These are phyloP conservation scores for Troides aeacus DNA, from an alignment of 2,888 invertebrate species.

Conservation along the genomic window DNA sequence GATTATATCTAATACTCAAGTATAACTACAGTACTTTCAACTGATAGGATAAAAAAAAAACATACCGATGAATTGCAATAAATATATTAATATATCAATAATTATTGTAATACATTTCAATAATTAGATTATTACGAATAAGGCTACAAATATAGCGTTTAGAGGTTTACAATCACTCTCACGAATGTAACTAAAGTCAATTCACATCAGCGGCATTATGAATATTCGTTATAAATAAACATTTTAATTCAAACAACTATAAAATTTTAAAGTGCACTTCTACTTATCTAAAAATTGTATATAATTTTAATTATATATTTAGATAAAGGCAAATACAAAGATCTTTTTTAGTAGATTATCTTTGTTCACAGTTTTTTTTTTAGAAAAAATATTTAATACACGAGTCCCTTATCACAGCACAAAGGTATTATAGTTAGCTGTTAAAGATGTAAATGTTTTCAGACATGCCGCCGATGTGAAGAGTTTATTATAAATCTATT, in stretches of 20 bases:
- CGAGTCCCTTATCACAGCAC: neutral
- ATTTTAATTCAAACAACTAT: neutral
- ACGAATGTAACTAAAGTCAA: constrained; percentile 53
- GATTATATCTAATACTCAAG: too few species aligned
- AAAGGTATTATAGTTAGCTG: neutral
- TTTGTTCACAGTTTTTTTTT: neutral
- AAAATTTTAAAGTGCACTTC: constrained; percentile 1
- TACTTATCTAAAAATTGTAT: neutral
- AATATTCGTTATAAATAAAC: neutral
- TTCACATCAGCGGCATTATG: constrained; percentile 36
- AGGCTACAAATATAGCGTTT: constrained; percentile 70
- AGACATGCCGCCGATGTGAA: constrained; percentile 23
- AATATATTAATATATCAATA: constrained; percentile 75
- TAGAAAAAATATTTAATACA: neutral
- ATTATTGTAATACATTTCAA: constrained; percentile 59
- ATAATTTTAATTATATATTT: neutral
- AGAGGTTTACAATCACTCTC: constrained; percentile 57
- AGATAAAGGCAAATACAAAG: constrained; percentile 4
- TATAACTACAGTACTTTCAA: neutral
- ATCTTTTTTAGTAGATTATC: neutral
- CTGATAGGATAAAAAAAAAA: constrained; percentile 31
- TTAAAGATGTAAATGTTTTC: neutral
- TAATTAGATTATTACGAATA: constrained; percentile 70
- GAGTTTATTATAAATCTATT: constrained; percentile 7
- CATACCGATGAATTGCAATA: constrained; percentile 54